A percentile compares a stretch with the other conserved stretches of the same genome.
Evolutionary conservation across 2,797 vertebrate genomes (phyloP).

Genomic region (Gadopsis bispinosus): DNA sequence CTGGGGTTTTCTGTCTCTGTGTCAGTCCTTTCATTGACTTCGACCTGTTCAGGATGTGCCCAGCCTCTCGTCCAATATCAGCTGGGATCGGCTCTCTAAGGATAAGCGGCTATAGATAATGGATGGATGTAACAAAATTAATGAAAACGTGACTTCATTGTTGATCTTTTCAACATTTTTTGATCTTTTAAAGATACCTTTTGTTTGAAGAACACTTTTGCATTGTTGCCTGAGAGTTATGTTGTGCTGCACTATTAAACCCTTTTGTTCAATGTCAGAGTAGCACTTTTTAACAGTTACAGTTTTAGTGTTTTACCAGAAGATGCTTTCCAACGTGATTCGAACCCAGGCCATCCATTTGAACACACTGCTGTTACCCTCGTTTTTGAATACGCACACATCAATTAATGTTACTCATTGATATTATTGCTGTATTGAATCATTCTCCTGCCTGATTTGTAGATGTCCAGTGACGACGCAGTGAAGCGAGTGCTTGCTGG

Average conservation of each 20-base stretch:
- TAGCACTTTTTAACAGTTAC: background rate
- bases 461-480: conserved; percentile 95
- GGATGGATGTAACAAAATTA: too few species aligned
- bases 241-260: background rate
- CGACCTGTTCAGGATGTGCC: too few species aligned
- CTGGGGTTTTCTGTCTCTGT: too few species aligned
- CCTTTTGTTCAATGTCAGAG: background rate
- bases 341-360: background rate
- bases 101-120: too few species aligned
- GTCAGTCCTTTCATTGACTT: too few species aligned
- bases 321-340: background rate
- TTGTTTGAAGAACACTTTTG: background rate
- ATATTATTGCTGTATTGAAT: background rate
- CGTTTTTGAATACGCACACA: background rate
- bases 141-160: too few species aligned
- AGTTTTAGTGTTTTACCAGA: background rate
- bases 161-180: background rate
- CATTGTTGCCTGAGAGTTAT: background rate
- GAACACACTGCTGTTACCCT: background rate
- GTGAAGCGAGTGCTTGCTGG: conserved; percentile 92
- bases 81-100: too few species aligned
- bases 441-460: conserved; percentile 19
- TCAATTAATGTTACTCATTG: too few species aligned
- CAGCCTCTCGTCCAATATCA: too few species aligned
- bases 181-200: too few species aligned